Conservation (phyloP, 2,888 invertebrate genomes). For the Arrhopalites spinosus region DNA sequence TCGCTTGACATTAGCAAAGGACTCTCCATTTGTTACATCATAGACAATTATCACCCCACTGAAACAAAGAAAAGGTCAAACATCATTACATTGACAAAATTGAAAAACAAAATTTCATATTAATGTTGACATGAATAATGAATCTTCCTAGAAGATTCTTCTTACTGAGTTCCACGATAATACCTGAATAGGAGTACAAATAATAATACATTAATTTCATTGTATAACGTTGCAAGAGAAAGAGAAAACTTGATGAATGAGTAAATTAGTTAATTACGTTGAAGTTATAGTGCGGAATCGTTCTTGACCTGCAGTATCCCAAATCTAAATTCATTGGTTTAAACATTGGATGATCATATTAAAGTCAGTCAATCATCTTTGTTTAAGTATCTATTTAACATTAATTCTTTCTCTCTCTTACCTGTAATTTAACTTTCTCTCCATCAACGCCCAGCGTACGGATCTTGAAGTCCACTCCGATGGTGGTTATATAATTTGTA, state of each 20-base stretch:
- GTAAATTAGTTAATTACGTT: constrained; percentile 67
- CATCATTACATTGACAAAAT: no score
- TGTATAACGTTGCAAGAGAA: background rate
- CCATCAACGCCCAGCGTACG: constrained; percentile 91
- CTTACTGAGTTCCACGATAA: constrained; percentile 98
- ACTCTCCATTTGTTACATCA: constrained; percentile 98
- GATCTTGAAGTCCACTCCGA: constrained; percentile 99
- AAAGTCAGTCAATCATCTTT: no score
- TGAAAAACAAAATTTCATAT: no score
- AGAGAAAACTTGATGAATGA: background rate
- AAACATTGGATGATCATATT: background rate
- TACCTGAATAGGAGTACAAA: constrained; percentile 65
- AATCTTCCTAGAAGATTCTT: no score
- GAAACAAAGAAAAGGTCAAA: no score
- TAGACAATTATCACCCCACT: constrained; percentile 99
- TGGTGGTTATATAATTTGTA: constrained; percentile 97
- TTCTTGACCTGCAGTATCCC: constrained; percentile 98
- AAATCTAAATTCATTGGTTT: constrained; percentile 67
- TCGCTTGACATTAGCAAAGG: constrained; percentile 97
- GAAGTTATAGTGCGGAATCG: constrained; percentile 98
- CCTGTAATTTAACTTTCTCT: constrained; percentile 85
- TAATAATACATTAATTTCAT: background rate
- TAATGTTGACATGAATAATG: no score
- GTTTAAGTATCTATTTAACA: no score
- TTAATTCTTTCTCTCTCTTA: background rate